Conservation (phyloP, 2,888 invertebrate species). For the Theristus sp. region DNA sequence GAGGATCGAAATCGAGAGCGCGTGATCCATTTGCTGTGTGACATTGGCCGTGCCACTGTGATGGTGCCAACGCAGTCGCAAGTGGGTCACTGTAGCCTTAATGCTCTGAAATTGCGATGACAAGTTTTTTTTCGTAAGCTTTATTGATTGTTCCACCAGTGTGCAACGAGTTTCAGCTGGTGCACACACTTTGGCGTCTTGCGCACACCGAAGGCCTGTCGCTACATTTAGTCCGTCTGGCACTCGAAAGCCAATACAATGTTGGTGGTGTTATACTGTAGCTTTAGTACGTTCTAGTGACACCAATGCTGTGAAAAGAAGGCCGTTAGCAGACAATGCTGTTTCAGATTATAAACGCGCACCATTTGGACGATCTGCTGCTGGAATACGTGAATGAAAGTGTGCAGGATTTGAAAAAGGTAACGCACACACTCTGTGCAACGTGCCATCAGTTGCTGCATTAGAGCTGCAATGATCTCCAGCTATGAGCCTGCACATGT, state of each 20-base stretch:
- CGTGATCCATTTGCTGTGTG: slow-evolving; percentile 34
- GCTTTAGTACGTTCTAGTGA: too few species aligned
- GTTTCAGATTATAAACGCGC: background rate
- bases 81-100: slow-evolving; percentile 17
- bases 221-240: slow-evolving; percentile 32
- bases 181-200: slow-evolving; percentile 36
- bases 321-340: too few species aligned
- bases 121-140: too few species aligned
- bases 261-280: slow-evolving; percentile 22
- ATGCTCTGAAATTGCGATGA: too few species aligned
- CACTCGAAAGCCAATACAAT: slow-evolving; percentile 34
- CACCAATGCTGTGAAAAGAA: too few species aligned
- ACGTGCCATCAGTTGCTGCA: too few species aligned
- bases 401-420: background rate
- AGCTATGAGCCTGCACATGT: too few species aligned
- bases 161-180: slow-evolving; percentile 30
- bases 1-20: slow-evolving; percentile 25
- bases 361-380: background rate
- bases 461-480: too few species aligned
- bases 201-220: slow-evolving; percentile 33
- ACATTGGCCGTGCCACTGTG: slow-evolving; percentile 35
- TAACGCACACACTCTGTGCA: too few species aligned
- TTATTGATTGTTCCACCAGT: too few species aligned
- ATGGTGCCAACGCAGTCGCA: slow-evolving; percentile 31
- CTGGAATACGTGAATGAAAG: background rate